These are phyloP conservation scores for Lithophane ornitopus DNA, from an alignment of 2,888 invertebrate species.

Conservation along the genomic window DNA sequence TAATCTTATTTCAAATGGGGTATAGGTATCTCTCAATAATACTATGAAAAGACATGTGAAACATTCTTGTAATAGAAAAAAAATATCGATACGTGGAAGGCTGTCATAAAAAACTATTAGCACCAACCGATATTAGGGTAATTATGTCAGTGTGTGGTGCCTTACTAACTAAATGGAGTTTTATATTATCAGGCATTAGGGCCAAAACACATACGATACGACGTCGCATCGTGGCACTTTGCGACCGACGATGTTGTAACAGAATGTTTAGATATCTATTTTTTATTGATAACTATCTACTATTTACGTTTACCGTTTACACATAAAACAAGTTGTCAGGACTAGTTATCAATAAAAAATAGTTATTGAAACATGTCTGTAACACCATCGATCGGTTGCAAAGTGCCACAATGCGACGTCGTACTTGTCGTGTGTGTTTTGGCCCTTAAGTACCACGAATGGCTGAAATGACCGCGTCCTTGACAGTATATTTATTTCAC, in stretches of 20 bases:
- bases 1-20: too few species aligned
- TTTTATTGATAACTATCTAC: too few species aligned
- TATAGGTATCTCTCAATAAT: not conserved
- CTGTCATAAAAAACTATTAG: not conserved
- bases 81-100: not conserved
- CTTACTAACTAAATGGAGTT: not conserved
- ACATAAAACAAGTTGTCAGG: too few species aligned
- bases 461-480: not conserved
- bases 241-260: too few species aligned
- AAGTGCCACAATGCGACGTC: not conserved
- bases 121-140: too few species aligned
- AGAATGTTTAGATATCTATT: too few species aligned
- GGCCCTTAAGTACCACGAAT: not conserved
- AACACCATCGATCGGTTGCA: not conserved
- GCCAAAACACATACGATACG: not conserved
- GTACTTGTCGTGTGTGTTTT: not conserved
- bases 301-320: too few species aligned
- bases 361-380: not conserved
- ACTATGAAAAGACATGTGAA: not conserved
- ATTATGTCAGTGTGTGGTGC: not conserved
- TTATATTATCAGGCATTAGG: not conserved
- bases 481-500: not conserved
- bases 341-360: too few species aligned
- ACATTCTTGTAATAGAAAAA: too few species aligned
- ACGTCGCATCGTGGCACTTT: not conserved